A percentile compares a stretch with the other conserved stretches of the same genome.
phyloP scores from a whole-genome alignment of 1,140 invertebrate genomes.

The Hyposmocoma kahamanoa region DNA sequence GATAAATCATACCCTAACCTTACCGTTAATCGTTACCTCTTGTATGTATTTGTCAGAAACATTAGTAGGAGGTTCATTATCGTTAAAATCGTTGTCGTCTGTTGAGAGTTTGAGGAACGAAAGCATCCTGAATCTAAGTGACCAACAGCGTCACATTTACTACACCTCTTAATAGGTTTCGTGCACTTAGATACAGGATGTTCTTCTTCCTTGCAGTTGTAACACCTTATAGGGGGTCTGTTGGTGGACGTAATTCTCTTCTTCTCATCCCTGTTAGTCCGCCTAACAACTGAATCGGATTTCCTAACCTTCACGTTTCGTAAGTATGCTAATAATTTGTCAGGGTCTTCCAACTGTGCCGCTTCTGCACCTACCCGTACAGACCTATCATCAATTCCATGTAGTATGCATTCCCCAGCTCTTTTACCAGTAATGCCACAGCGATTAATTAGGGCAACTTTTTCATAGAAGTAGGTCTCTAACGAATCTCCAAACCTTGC shows the following conservation, averaged over 20 bases:
- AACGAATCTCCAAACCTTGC: constrained; percentile 1
- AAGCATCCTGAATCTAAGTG: constrained; percentile 7
- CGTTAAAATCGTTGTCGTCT: not conserved
- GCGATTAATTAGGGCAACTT: not conserved
- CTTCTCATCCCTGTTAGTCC: not conserved
- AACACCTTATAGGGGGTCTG: not conserved
- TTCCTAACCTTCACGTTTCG: not conserved
- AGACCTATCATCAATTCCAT: constrained; percentile 1
- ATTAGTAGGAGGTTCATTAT: not conserved
- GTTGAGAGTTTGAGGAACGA: not conserved
- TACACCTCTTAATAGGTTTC: constrained; percentile 9
- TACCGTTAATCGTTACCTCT: constrained; percentile 3
- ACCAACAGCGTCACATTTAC: constrained; percentile 1
- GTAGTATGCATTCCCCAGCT: not conserved
- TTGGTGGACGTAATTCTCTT: not conserved
- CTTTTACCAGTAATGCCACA: not conserved
- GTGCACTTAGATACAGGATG: constrained; percentile 4
- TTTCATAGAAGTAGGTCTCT: not conserved
- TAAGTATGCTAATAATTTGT: not conserved
- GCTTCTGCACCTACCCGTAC: not conserved
- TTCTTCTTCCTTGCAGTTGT: constrained; percentile 10
- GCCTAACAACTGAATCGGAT: not conserved
- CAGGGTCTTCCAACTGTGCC: not conserved
- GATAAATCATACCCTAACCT: not conserved
- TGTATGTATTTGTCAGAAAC: constrained; percentile 4